A percentile compares a stretch with the other conserved stretches of the same genome.
Evolutionary conservation across 1,140 invertebrate species (phyloP).

Genomic region (Drosophila sturtevanti): DNA sequence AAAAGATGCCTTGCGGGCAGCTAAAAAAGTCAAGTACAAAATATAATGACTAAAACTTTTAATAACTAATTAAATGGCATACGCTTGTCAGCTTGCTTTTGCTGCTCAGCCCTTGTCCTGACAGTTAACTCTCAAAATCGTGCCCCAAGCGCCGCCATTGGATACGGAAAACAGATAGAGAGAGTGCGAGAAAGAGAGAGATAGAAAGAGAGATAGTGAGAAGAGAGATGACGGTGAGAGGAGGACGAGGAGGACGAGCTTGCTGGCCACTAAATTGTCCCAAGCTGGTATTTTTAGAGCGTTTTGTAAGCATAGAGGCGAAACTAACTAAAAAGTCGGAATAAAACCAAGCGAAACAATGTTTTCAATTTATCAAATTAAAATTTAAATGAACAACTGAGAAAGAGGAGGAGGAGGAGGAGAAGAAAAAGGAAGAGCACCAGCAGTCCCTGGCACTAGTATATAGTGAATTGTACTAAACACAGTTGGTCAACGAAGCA

Average conservation of each 20-base stretch:
- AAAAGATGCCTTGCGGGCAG: slow-evolving; percentile 29
- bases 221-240: neutral
- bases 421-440: too few species aligned
- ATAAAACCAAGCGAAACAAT: slow-evolving; percentile 30
- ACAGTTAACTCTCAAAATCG: slow-evolving; percentile 17
- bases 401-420: neutral
- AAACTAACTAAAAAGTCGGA: slow-evolving; percentile 11
- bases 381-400: slow-evolving; percentile 60
- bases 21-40: slow-evolving; percentile 27
- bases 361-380: slow-evolving; percentile 68
- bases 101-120: slow-evolving; percentile 16
- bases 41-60: slow-evolving; percentile 65
- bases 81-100: neutral
- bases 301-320: neutral
- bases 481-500: slow-evolving; percentile 46
- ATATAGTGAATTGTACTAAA: slow-evolving; percentile 24
- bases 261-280: slow-evolving; percentile 36
- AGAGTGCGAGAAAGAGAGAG: too few species aligned
- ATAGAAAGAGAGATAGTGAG: too few species aligned
- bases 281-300: slow-evolving; percentile 34
- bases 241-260: neutral
- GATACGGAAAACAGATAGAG: slow-evolving; percentile 11
- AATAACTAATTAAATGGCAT: slow-evolving; percentile 66
- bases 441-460: too few species aligned
- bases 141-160: slow-evolving; percentile 29